A percentile compares a stretch with the other conserved stretches of the same genome.
Evolutionary conservation across 2,797 vertebrate species (phyloP).

Genomic region (Pseudomugil gertrudae): DNA sequence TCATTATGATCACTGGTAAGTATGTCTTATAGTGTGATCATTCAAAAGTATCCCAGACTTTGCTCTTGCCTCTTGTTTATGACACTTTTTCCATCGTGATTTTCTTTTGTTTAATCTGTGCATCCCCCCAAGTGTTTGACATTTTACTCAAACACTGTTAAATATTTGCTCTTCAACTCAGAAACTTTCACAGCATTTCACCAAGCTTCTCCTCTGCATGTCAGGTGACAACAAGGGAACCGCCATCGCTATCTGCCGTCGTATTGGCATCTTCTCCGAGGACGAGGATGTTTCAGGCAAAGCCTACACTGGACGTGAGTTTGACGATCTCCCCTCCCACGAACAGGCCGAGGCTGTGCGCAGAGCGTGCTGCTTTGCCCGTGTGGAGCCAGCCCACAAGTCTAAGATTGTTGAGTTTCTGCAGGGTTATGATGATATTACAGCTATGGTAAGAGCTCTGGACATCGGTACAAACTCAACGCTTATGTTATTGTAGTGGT

Average conservation of each 20-base stretch:
- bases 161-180: neutral
- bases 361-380: slow-evolving; percentile 91
- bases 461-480: neutral
- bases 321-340: slow-evolving; percentile 86
- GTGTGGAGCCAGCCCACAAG: slow-evolving; percentile 94
- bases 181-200: slow-evolving; percentile 5
- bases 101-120: neutral
- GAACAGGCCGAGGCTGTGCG: slow-evolving; percentile 87
- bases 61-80: neutral
- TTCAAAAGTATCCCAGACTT: neutral
- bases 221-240: slow-evolving; percentile 95
- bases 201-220: slow-evolving; percentile 1
- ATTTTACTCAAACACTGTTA: neutral
- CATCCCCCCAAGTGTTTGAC: neutral
- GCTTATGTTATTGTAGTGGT: neutral
- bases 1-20: slow-evolving; percentile 95
- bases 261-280: slow-evolving; percentile 93
- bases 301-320: slow-evolving; percentile 94
- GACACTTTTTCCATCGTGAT: neutral
- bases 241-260: slow-evolving; percentile 94
- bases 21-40: slow-evolving; percentile 1
- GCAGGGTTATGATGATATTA: slow-evolving; percentile 91
- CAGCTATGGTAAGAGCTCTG: slow-evolving; percentile 87
- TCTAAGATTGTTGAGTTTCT: slow-evolving; percentile 96
- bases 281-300: slow-evolving; percentile 83